Conservation (phyloP, 1,140 invertebrate genomes). For the Drusus annulatus region DNA sequence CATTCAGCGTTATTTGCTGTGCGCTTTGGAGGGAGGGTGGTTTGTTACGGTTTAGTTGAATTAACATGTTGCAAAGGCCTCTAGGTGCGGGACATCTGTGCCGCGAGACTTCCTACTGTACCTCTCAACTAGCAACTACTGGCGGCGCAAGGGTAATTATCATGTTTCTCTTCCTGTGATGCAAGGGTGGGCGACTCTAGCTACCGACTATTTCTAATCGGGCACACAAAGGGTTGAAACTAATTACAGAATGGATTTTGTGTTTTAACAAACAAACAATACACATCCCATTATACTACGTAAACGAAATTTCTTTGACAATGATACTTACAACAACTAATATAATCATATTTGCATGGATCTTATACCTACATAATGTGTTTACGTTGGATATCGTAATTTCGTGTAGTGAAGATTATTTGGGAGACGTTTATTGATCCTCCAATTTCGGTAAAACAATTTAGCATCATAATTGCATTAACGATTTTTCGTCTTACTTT, state of each 20-base stretch:
- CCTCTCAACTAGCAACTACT: no score
- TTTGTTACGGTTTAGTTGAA: no score
- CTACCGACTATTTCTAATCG: no score
- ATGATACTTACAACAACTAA: background rate
- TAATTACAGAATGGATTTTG: slow-evolving; percentile 25
- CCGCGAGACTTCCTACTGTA: background rate
- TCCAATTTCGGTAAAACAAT: no score
- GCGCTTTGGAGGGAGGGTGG: no score
- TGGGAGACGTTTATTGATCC: no score
- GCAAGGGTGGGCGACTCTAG: no score
- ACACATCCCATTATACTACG: background rate
- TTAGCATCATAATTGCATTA: no score
- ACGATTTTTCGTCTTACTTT: no score
- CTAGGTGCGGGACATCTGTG: background rate
- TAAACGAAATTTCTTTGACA: background rate
- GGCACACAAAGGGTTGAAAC: slow-evolving; percentile 43
- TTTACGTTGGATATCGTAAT: background rate
- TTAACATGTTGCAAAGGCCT: background rate
- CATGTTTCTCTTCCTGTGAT: background rate
- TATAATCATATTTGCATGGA: background rate
- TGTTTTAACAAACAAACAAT: background rate
- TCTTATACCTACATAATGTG: background rate
- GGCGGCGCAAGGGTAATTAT: background rate
- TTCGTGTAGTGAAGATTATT: no score
- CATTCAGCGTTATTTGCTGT: no score